Evolutionary conservation across 2,113 vertebrate species (phyloP).

Genomic region (Brachypodius melanocephalos): DNA sequence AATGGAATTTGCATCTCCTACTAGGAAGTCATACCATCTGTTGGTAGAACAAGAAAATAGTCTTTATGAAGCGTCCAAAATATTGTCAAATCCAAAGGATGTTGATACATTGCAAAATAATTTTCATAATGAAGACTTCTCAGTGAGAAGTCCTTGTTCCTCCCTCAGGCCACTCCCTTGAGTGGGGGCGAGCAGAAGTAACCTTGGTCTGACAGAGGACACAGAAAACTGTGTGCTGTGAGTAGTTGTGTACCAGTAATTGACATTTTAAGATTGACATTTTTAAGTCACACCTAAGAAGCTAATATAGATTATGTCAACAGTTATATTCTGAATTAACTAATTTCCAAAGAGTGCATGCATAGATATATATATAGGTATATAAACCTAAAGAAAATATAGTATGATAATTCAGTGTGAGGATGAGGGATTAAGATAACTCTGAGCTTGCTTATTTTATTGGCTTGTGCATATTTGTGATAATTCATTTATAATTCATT

Average conservation of each 20-base stretch:
- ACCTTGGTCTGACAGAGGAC: not conserved
- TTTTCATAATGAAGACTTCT: not conserved
- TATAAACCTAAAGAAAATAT: not conserved
- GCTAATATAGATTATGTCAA: not conserved
- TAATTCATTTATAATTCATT: not conserved
- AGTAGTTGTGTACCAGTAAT: not conserved
- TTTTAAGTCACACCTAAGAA: not conserved
- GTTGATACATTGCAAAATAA: not conserved
- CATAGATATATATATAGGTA: not conserved
- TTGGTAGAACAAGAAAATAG: not conserved
- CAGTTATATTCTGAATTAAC: not conserved
- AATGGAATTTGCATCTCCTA: not conserved
- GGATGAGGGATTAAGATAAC: not conserved
- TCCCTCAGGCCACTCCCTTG: not conserved
- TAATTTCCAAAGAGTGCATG: not conserved
- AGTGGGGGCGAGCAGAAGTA: not conserved
- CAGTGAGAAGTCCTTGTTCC: not conserved
- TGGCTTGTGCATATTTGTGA: not conserved
- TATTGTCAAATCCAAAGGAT: not conserved
- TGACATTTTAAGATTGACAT: not conserved
- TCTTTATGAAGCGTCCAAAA: not conserved
- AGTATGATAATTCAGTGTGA: not conserved
- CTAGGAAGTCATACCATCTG: conserved; percentile 19
- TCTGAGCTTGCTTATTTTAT: not conserved
- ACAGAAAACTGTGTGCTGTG: not conserved